Percentiles rank a stretch among this genome's conserved stretches.
These are phyloP conservation scores for Carcinoscorpius rotundicauda DNA, from an alignment of 1,140 invertebrate genomes.

Conservation along the genomic window DNA sequence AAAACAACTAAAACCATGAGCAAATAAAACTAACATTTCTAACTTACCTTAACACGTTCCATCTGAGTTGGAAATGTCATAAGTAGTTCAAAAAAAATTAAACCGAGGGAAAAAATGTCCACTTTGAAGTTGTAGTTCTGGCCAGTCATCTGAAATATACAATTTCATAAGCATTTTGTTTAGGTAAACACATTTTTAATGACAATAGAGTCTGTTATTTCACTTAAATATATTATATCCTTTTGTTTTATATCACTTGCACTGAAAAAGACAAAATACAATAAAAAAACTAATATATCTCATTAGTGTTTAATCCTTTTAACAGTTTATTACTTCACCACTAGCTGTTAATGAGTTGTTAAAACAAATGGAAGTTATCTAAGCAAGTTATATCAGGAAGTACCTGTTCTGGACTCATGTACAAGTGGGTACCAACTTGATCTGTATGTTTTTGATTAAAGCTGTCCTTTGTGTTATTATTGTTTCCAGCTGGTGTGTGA, in stretches of 20 bases:
- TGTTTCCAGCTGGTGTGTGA: conserved; percentile 19
- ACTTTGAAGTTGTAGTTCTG: conserved; percentile 82
- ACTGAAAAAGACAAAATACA: conserved; percentile 15
- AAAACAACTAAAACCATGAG: conserved; percentile 8
- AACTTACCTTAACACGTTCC: conserved; percentile 51
- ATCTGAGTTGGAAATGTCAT: conserved; percentile 79
- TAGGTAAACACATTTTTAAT: no score
- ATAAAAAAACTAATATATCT: conserved; percentile 6
- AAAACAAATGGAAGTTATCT: conserved; percentile 5
- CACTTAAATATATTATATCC: no score
- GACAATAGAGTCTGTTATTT: no score
- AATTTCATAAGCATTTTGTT: no score
- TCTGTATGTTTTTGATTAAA: conserved; percentile 42
- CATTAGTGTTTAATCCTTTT: not conserved
- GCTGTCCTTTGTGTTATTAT: not conserved
- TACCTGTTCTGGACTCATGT: conserved; percentile 95
- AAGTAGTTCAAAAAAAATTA: conserved; percentile 86
- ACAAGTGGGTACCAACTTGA: conserved; percentile 74
- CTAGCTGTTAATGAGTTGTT: no score
- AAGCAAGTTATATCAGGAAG: conserved; percentile 10
- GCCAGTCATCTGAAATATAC: conserved; percentile 41
- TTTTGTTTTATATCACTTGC: no score
- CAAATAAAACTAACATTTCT: not conserved
- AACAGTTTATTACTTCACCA: no score
- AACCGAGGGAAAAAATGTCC: conserved; percentile 88